Conservation (phyloP, 2,797 vertebrate species). For the Pseudotriccus pelzelni region DNA sequence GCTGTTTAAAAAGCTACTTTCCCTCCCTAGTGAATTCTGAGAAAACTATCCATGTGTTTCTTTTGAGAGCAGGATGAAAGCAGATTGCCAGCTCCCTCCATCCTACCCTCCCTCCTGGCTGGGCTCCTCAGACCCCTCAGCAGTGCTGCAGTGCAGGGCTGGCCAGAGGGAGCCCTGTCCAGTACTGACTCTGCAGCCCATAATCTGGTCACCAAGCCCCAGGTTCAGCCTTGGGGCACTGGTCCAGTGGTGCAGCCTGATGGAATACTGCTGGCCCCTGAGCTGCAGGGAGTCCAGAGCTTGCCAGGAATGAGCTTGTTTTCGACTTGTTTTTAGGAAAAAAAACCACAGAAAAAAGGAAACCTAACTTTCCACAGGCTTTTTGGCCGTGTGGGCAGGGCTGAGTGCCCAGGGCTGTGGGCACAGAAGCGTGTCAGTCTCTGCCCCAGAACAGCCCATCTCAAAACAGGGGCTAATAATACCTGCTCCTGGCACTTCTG, state of each 20-base stretch:
- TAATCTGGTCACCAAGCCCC: background rate
- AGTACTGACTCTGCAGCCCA: background rate
- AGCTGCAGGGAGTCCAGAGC: background rate
- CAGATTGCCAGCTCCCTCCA: background rate
- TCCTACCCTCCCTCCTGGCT: rapidly evolving
- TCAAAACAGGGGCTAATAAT: rapidly evolving
- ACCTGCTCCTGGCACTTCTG: rapidly evolving
- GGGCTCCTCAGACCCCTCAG: rapidly evolving
- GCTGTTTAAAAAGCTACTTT: background rate
- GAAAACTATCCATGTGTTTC: background rate
- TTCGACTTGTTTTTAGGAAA: background rate
- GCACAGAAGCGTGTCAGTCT: rapidly evolving
- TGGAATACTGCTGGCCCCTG: background rate
- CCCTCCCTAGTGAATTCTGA: background rate
- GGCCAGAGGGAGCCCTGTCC: rapidly evolving
- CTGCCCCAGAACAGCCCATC: rapidly evolving
- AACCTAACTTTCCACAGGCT: background rate
- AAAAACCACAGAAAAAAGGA: background rate
- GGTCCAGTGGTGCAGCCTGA: background rate
- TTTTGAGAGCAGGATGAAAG: background rate
- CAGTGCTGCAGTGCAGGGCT: rapidly evolving
- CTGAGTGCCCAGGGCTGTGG: background rate
- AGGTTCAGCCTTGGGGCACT: background rate
- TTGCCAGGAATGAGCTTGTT: background rate
- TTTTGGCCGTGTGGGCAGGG: background rate